Evolutionary conservation across 2,888 invertebrate species (phyloP), one percentile per base, ranked within the genome.

Genomic region (Nymphalis urticae): DNA sequence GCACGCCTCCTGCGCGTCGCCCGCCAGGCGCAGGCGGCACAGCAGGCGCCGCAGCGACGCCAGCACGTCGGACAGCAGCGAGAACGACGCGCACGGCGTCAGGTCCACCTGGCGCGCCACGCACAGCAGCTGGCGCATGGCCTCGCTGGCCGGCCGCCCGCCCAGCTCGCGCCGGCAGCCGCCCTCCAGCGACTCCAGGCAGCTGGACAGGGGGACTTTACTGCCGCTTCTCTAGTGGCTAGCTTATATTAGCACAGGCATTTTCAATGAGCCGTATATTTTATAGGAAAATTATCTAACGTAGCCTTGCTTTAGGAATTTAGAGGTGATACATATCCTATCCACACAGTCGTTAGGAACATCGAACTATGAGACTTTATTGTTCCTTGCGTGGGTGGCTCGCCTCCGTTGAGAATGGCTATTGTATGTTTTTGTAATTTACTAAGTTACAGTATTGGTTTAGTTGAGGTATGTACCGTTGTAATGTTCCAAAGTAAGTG

Each of bases 401-500:
- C 21, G 21, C 21, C 21, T 21, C 21, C 21, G 21, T 21, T 21
- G 21, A 21, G 21, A 21, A 21, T 21, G 21, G 1, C 21, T 21
- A 1, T 1, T 21, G 21, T 1, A 21, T 21, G 21, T 21, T 21
- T 21, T 21, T 21, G 21, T 21, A 21, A 21, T 21, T 21, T 21
- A n/a, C n/a, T n/a, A n/a, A n/a, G n/a, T n/a, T n/a, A n/a, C n/a
- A n/a, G n/a, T n/a, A n/a, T n/a, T n/a, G n/a, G n/a, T n/a, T n/a
- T n/a, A n/a, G n/a, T n/a, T n/a, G n/a, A n/a, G n/a, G n/a, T n/a
- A 47, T 74, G 77, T 74, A 97, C 83, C 97, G 93, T 78, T 97
- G 96, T 53, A 97, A 84, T 0, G 97, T 97, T 2, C 97, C 97
- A 50, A 97, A 95, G 80, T 97, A 97, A 1, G 95, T 95, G 74